A percentile compares a stretch with the other conserved stretches of the same genome.
phyloP scores from a whole-genome alignment of 1,140 invertebrate species.

The Aphelenchoides fujianensis region DNA sequence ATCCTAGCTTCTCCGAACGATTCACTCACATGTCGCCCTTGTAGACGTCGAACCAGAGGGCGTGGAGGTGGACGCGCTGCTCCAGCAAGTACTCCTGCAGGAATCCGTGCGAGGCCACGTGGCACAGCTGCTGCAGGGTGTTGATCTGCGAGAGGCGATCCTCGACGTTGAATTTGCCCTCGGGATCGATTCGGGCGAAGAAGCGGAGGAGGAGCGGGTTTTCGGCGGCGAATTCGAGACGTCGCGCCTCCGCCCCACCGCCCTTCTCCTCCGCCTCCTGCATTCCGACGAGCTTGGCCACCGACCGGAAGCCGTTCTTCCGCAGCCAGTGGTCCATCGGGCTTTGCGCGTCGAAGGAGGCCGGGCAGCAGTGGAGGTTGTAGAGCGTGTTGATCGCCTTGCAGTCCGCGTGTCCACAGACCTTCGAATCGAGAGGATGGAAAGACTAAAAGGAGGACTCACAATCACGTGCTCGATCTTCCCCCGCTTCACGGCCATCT shows the following conservation, averaged over 20 bases:
- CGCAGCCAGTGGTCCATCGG: conserved; percentile 86
- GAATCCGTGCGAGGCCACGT: conserved; percentile 89
- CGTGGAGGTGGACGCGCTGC: conserved; percentile 80
- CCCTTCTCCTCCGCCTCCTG: neutral
- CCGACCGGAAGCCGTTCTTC: conserved; percentile 76
- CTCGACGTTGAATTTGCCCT: conserved; percentile 79
- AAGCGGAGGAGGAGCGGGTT: conserved; percentile 69
- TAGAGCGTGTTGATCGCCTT: conserved; percentile 93
- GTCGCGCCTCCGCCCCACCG: neutral
- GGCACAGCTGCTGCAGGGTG: conserved; percentile 85
- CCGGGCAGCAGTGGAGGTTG: conserved; percentile 73
- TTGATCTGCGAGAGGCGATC: conserved; percentile 92
- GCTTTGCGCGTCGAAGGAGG: conserved; percentile 77
- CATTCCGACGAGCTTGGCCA: conserved; percentile 75
- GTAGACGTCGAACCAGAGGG: conserved; percentile 94
- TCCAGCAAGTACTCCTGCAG: conserved; percentile 76
- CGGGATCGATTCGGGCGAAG: conserved; percentile 87
- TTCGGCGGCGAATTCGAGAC: conserved; percentile 50
- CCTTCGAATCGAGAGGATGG: neutral
- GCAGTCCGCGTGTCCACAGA: conserved; percentile 90
- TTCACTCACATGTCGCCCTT: conserved; percentile 90
- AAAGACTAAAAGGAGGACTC: neutral
- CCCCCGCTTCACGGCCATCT: conserved; percentile 87
- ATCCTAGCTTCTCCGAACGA: too few relatives aligned
- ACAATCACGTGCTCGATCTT: conserved; percentile 87